Evolutionary conservation across 2,113 vertebrate species (phyloP).

Genomic region (Centropus bengalensis): DNA sequence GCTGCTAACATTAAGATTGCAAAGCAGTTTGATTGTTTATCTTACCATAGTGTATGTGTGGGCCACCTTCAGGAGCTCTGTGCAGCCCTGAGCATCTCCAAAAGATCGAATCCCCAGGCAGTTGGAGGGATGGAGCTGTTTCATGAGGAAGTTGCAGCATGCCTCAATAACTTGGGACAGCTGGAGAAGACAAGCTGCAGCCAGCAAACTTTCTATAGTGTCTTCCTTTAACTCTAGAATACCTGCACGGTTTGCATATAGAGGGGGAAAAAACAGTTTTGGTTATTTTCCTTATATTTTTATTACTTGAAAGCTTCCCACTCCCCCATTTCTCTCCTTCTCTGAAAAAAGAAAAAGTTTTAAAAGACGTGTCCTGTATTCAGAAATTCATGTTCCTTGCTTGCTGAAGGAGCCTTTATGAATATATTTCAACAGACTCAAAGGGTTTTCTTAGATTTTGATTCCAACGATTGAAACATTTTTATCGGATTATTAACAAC

Average conservation of each 20-base stretch:
- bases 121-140: slow-evolving; percentile 96
- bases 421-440: background rate
- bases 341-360: background rate
- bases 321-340: background rate
- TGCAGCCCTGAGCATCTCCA: slow-evolving; percentile 93
- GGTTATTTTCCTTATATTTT: background rate
- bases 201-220: slow-evolving; percentile 93
- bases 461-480: background rate
- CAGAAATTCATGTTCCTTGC: background rate
- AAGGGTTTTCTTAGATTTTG: background rate
- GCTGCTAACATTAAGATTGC: background rate
- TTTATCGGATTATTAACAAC: background rate
- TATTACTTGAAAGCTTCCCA: background rate
- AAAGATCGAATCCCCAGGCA: slow-evolving; percentile 96
- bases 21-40: background rate
- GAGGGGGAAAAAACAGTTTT: background rate
- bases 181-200: slow-evolving; percentile 94
- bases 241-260: slow-evolving; percentile 74
- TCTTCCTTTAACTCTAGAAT: slow-evolving; percentile 94
- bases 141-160: slow-evolving; percentile 96
- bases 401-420: background rate
- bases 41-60: slow-evolving; percentile 96
- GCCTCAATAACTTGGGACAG: slow-evolving; percentile 95
- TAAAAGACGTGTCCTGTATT: background rate
- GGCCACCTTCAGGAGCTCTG: slow-evolving; percentile 91